phyloP scores from a whole-genome alignment of 2,888 invertebrate genomes.

The Hetaerina titia region DNA sequence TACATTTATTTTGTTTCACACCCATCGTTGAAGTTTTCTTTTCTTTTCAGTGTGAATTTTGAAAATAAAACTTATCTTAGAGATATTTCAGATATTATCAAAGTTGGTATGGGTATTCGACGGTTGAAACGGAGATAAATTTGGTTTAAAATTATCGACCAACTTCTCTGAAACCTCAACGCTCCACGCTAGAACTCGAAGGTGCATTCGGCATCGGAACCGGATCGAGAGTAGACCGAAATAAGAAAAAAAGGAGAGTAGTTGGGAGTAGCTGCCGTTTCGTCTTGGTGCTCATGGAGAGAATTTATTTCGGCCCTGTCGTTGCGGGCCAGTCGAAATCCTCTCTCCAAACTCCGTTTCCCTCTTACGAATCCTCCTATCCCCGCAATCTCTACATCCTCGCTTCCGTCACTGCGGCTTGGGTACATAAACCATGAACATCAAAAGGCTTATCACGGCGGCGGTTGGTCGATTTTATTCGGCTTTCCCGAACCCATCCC shows the following conservation, averaged over 20 bases:
- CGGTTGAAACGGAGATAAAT: no score
- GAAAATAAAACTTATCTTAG: no score
- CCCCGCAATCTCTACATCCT: not conserved
- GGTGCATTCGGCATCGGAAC: no score
- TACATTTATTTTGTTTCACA: no score
- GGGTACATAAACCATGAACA: not conserved
- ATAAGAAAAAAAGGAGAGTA: not conserved
- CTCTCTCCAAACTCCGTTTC: not conserved
- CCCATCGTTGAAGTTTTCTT: no score
- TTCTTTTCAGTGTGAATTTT: no score
- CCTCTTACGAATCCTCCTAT: not conserved
- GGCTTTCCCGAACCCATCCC: not conserved
- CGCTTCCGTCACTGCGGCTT: not conserved
- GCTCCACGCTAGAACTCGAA: no score
- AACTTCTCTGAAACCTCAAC: no score
- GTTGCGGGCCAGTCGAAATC: not conserved
- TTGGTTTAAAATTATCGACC: no score
- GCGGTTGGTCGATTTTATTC: not conserved
- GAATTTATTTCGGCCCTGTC: not conserved
- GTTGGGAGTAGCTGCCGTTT: not conserved
- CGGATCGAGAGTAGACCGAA: no score
- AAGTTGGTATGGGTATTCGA: no score
- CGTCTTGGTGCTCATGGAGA: not conserved
- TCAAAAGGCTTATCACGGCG: slow-evolving; percentile 17
- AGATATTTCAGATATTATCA: no score